Evolutionary conservation across 1,140 invertebrate species (phyloP).

Genomic region (Teleopsis dalmanni): DNA sequence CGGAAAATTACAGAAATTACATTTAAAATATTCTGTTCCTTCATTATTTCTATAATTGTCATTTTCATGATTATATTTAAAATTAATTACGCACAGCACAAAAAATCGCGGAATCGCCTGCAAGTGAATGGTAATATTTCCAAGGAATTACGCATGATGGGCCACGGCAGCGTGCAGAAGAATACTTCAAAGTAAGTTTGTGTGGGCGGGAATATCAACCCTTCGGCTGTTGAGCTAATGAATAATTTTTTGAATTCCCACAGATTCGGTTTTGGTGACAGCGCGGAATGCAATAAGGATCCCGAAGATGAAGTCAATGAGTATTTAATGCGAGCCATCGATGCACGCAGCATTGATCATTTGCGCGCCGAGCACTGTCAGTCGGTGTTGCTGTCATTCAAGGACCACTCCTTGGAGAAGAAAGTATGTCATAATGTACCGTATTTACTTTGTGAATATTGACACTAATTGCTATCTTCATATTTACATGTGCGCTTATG

Average conservation of each 20-base stretch:
- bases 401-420: constrained; percentile 65
- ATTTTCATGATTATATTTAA: too few relatives aligned
- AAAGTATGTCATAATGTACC: constrained; percentile 55
- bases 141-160: constrained; percentile 82
- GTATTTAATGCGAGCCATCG: constrained; percentile 87
- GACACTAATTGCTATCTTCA: constrained; percentile 31
- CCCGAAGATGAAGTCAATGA: constrained; percentile 91
- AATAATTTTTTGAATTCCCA: not conserved
- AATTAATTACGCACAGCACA: constrained; percentile 29
- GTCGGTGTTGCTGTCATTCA: constrained; percentile 73
- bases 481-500: too few relatives aligned
- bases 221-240: not conserved
- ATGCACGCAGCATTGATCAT: constrained; percentile 86
- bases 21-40: not conserved
- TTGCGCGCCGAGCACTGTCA: constrained; percentile 77
- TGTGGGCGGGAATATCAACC: not conserved
- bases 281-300: constrained; percentile 56
- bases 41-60: not conserved
- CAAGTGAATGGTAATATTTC: constrained; percentile 70
- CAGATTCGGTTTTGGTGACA: constrained; percentile 60
- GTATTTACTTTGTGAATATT: not conserved
- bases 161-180: constrained; percentile 62
- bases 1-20: not conserved
- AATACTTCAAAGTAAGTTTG: constrained; percentile 59
- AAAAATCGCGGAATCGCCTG: constrained; percentile 51